Percentiles rank a stretch among this genome's conserved stretches.
Conservation (phyloP, 1,140 invertebrate genomes). For the Diabrotica undecimpunctata region DNA sequence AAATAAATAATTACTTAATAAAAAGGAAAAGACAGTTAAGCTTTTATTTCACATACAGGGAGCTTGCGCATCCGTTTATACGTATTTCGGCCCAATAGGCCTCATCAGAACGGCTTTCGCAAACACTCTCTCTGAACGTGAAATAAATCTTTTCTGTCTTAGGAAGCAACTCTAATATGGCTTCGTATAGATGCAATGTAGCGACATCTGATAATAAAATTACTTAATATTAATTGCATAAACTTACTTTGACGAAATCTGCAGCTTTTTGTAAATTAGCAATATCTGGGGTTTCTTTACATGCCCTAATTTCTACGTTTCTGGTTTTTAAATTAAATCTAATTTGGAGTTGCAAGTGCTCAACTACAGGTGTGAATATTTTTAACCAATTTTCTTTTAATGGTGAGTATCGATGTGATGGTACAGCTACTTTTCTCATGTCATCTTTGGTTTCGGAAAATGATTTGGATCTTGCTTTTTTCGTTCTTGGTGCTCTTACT, state of each 20-base stretch:
- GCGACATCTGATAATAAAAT: no score
- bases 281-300: slow-evolving; percentile 79
- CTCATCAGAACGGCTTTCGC: no score
- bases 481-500: slow-evolving; percentile 48
- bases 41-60: no score
- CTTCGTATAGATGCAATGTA: no score
- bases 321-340: slow-evolving; percentile 90
- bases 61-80: no score
- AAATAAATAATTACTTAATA: slow-evolving; percentile 4
- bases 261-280: slow-evolving; percentile 93
- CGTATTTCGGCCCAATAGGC: no score
- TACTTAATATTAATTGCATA: background rate
- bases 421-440: slow-evolving; percentile 61
- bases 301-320: slow-evolving; percentile 82
- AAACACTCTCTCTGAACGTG: no score
- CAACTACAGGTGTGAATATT: slow-evolving; percentile 93
- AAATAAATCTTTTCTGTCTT: no score
- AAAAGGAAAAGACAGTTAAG: no score
- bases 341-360: slow-evolving; percentile 91
- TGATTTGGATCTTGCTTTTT: slow-evolving; percentile 51
- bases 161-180: no score
- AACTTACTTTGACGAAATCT: slow-evolving; percentile 84
- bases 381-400: slow-evolving; percentile 97
- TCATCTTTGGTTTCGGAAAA: slow-evolving; percentile 57
- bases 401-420: slow-evolving; percentile 78